A percentile compares a stretch with the other conserved stretches of the same genome.
Evolutionary conservation across 1,140 invertebrate species (phyloP).

Genomic region (Ceratosolen solmsi): DNA sequence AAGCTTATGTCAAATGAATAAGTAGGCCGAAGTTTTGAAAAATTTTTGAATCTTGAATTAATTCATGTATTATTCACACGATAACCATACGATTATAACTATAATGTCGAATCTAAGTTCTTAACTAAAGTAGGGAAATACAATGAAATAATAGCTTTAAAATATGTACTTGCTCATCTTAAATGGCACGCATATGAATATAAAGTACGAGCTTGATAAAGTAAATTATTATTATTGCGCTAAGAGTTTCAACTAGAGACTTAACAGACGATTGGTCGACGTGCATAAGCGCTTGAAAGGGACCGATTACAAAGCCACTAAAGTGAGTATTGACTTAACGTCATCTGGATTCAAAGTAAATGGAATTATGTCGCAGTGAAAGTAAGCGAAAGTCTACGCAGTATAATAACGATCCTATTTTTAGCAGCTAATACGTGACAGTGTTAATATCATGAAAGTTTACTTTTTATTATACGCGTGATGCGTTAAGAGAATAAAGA

Average conservation of each 20-base stretch:
- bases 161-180: no score
- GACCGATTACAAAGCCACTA: neutral
- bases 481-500: no score
- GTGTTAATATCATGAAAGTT: conserved; percentile 28
- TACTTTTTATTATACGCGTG: neutral
- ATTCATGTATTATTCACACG: no score
- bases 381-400: neutral
- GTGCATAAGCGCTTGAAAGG: neutral
- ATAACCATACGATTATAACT: no score
- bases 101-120: no score
- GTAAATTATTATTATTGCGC: neutral
- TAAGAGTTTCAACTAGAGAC: neutral
- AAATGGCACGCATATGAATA: no score
- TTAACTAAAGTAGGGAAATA: no score
- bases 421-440: neutral
- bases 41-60: no score
- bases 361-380: conserved; percentile 12
- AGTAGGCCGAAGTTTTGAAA: no score
- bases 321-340: conserved; percentile 41
- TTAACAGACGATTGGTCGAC: neutral
- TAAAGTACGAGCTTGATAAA: no score
- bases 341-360: conserved; percentile 39
- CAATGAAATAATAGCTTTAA: no score
- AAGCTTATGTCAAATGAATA: no score
- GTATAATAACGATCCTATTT: neutral